Conservation (phyloP, 2,888 invertebrate genomes). For the Polymixis lichenea region DNA sequence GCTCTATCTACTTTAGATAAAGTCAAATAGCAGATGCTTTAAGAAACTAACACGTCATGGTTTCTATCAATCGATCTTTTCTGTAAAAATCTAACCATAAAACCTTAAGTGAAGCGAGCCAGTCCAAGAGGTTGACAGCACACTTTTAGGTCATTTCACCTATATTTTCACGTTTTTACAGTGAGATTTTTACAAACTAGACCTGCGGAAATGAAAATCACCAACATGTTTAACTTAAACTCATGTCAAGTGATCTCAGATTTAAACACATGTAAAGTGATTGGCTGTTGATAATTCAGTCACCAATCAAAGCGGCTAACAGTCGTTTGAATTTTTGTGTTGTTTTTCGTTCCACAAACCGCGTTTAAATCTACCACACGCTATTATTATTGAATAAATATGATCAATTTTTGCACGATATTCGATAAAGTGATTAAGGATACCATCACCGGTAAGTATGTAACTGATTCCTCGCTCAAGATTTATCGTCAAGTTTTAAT, state of each 20-base stretch:
- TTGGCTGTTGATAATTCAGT: background rate
- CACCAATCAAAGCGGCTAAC: background rate
- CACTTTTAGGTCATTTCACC: too few species aligned
- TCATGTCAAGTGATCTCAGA: background rate
- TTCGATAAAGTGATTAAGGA: too few species aligned
- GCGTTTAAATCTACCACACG: background rate
- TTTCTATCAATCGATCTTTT: too few species aligned
- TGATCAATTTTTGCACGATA: too few species aligned
- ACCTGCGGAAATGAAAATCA: background rate
- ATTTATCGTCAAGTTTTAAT: background rate
- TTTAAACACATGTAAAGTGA: background rate
- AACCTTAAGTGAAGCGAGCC: too few species aligned
- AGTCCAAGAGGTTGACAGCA: too few species aligned
- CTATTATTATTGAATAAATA: too few species aligned
- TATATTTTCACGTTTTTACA: too few species aligned
- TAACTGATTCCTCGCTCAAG: background rate
- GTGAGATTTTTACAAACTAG: too few species aligned
- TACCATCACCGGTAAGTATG: too few species aligned
- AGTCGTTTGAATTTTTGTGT: background rate
- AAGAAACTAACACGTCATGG: background rate
- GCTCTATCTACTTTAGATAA: conserved; percentile 42
- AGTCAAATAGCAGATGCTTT: background rate
- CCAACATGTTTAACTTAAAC: background rate
- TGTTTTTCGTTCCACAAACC: background rate
- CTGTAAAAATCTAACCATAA: too few species aligned